Evolutionary conservation across 2,113 vertebrate species (phyloP).

Genomic region (Octodon degus): DNA sequence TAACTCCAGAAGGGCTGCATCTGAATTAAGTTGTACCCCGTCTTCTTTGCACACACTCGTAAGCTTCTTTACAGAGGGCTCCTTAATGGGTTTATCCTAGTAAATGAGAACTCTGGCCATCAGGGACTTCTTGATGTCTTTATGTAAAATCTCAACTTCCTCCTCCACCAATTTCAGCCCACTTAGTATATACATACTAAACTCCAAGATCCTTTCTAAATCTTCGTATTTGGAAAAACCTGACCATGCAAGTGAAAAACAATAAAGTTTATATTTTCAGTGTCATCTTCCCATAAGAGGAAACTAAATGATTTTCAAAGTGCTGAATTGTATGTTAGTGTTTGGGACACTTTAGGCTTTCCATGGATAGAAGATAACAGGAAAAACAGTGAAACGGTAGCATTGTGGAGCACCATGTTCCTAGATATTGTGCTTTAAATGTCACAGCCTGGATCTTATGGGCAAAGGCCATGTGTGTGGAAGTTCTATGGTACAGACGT

Average conservation of each 20-base stretch:
- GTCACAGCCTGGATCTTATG: neutral
- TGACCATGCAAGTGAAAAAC: neutral
- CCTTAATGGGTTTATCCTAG: neutral
- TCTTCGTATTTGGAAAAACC: neutral
- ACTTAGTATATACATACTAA: neutral
- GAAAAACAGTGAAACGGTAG: neutral
- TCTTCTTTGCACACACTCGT: neutral
- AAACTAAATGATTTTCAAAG: neutral
- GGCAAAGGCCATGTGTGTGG: neutral
- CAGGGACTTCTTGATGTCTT: neutral
- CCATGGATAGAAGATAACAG: neutral
- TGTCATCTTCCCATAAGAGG: neutral
- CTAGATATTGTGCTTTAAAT: neutral
- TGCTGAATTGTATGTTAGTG: neutral
- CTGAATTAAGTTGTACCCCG: neutral
- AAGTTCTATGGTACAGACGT: neutral
- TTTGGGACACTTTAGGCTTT: neutral
- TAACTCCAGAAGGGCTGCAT: neutral
- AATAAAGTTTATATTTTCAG: neutral
- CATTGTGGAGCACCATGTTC: neutral
- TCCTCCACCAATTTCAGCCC: neutral
- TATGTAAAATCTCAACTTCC: neutral
- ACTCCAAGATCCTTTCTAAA: neutral
- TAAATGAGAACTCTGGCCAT: neutral
- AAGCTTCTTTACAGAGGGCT: neutral